Base-by-base conservation (phyloP, 1,140 invertebrate species). In the Diploscapter pachys region DNA sequence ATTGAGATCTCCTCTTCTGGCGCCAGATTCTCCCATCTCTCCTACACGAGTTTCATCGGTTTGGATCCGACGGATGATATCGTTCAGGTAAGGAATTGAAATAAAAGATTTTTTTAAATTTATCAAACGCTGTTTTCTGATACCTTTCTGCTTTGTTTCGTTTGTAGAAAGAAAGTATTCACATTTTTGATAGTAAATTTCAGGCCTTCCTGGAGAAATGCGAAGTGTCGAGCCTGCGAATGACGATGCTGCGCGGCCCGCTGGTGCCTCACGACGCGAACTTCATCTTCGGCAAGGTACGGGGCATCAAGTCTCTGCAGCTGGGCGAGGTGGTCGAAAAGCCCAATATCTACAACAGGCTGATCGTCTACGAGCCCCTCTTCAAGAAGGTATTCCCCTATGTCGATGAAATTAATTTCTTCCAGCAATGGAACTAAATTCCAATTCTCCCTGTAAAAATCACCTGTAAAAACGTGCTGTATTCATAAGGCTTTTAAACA, bases 1-100 rank as follows among this genome's bases (percentile, higher is more conserved):
- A 48, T 66, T 51, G 49, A 9, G 13, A 50, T 72, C 59, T 50
- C 49, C 61, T 52, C 9, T n/a, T 72, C 71, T 51, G 71, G 71
- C 51, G 71, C 71, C n/a, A 4, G n/a, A 11, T 72, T 72, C 71
- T 64, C n/a, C 9, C 71, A 72, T 67, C 71, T 72, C 61, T 71
- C 63, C 48, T 72, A 72, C 71, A 72, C 71, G 4, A 48, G n/a
- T 63, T 68, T 72, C 54, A 63, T 67, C 5, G 71, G 71, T 48
- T 72, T 72, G 31, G 71, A 72, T 69, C 71, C 71, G 2, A 72
- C 71, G 4, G 71, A 72, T 68, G 71, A 68, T 57, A 31, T 50
- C 4, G 54, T 72, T n/a, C 71, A 72, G 71, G 71, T 72, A n/a
- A 6, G 31, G 51, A 64, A 64, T 64, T 6, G 11, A 59, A 59